Evolutionary conservation across 2,797 vertebrate genomes (phyloP).

Genomic region (Urosaurus nigricauda): DNA sequence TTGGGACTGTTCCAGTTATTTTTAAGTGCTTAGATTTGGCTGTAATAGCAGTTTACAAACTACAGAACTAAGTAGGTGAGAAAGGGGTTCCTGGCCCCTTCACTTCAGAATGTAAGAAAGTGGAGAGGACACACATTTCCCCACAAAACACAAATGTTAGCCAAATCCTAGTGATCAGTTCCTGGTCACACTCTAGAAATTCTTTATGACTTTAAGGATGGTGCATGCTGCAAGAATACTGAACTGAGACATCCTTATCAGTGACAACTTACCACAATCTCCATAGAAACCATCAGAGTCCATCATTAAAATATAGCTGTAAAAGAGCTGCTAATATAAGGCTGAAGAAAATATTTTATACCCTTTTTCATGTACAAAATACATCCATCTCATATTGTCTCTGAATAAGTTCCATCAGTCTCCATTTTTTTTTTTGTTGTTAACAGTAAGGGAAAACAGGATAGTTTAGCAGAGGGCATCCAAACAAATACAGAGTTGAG

Average conservation of each 20-base stretch:
- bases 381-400: background rate
- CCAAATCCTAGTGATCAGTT: background rate
- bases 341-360: conserved; percentile 23
- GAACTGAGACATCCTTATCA: background rate
- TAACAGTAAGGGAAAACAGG: background rate
- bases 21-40: background rate
- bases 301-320: conserved; percentile 63
- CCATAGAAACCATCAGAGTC: conserved; percentile 45
- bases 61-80: background rate
- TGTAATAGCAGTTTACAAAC: background rate
- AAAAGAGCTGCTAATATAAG: conserved; percentile 53
- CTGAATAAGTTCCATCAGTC: background rate
- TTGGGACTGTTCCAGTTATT: background rate
- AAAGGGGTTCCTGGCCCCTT: background rate
- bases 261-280: background rate
- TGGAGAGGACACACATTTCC: background rate
- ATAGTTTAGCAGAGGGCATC: background rate
- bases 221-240: conserved; percentile 41
- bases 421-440: background rate
- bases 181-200: background rate
- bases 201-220: conserved; percentile 33
- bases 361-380: background rate
- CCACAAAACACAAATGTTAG: no score
- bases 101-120: background rate
- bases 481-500: background rate